Base-by-base conservation (phyloP, 2,888 invertebrate genomes). In the Nomada lathburiana region DNA sequence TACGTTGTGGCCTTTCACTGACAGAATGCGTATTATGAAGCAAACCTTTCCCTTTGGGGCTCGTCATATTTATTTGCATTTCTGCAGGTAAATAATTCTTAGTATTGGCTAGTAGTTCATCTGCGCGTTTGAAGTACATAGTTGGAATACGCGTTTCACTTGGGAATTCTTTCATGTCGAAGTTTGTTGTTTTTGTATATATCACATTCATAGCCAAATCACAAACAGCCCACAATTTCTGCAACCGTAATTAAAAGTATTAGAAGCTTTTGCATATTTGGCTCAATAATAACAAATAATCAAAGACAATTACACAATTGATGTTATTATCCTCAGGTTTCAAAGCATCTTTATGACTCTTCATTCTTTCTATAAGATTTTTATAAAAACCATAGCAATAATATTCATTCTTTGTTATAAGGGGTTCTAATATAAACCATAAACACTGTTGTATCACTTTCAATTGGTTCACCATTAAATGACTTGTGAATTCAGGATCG, bases 151-250 rank as follows among this genome's bases (percentile, higher is more conserved):
- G 95, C 72, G 97, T 96, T 93, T 98, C 97, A 59, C 97, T 96
- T 10, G 98, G 97, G 94, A 97, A 97, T 92, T 98, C 98, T 93
- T 98, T 98, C 94, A 98, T 95, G 92, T 98, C 98, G 94, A 98
- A 98, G 92, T 96, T 97, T 72, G 96, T 96, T 67, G 98, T 97
- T 93, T 98, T 98, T 76, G 97, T 96, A 94, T 97, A 96, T 88
- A 99, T 96, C 90, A 99, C 95, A 67, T 98, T 97, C 95, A 98
- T 96, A 20, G 98, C 98, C 86, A 99, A 95, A 95, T 99, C 99
- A 95, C 99, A 99, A 72, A 98, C 96, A 44, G 99, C 98, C 97
- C 99, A 99, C 93, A 99, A 94, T 97, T 98, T 99, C 98, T 99
- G 94, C 23, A 59, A 18, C 47, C 9, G 59, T 50, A 72, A 36